Conservation (phyloP, 2,797 vertebrate species). For the Triplophysa bombifrons region DNA sequence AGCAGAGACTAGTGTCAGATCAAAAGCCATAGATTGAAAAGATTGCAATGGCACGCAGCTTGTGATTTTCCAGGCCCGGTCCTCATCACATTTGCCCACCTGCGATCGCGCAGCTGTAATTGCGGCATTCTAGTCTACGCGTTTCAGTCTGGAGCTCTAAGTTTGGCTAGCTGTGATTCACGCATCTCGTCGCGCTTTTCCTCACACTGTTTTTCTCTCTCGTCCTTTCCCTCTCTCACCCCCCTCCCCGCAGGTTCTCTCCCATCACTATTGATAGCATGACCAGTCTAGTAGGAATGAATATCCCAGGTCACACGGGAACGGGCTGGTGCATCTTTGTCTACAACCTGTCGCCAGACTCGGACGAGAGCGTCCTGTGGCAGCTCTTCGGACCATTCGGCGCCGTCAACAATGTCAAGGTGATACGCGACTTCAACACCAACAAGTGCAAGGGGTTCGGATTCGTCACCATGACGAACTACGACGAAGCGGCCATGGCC, state of each 20-base stretch:
- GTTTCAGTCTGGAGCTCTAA: not conserved
- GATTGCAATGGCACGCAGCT: conserved; percentile 24
- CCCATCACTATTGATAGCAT: conserved; percentile 99
- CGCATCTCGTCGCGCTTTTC: conserved; percentile 36
- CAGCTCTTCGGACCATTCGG: conserved; percentile 99
- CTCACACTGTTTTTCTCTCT: conserved; percentile 25
- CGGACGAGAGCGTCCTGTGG: conserved; percentile 99
- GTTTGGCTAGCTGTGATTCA: not conserved
- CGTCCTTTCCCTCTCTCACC: conserved; percentile 49
- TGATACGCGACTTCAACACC: conserved; percentile 99
- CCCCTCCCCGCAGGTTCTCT: conserved; percentile 86
- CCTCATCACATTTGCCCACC: not conserved
- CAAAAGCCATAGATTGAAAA: conserved; percentile 45
- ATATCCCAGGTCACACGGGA: conserved; percentile 98
- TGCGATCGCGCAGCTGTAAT: not conserved
- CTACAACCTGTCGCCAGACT: conserved; percentile 99
- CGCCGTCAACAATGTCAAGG: conserved; percentile 99
- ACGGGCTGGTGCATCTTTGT: conserved; percentile 99
- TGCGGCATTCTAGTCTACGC: not conserved
- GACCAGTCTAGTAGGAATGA: conserved; percentile 99
- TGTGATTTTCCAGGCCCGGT: not conserved
- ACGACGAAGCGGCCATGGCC: conserved; percentile 99
- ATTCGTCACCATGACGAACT: conserved; percentile 99
- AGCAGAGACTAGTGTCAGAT: conserved; percentile 47
- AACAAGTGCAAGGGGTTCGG: conserved; percentile 99